Conservation (phyloP, 2,113 vertebrate species). For the Bos javanicus region DNA sequence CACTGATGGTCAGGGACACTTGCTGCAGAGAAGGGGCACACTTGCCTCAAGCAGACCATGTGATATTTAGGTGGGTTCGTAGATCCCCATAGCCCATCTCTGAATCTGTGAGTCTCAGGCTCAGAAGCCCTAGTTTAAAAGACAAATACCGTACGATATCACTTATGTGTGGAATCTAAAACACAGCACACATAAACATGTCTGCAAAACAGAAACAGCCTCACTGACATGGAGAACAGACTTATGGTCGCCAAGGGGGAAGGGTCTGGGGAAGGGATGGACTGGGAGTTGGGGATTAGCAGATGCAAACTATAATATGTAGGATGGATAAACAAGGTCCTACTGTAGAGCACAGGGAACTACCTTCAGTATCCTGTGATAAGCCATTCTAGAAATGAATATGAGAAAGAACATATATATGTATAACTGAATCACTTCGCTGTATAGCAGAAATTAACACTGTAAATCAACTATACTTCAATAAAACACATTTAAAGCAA, state of each 20-base stretch:
- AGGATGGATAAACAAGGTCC: not conserved
- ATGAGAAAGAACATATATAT: not conserved
- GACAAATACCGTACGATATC: not conserved
- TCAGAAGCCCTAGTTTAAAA: not conserved
- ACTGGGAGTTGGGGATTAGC: not conserved
- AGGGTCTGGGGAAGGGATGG: not conserved
- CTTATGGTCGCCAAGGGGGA: not conserved
- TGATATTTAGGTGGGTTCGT: not conserved
- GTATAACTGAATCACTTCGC: not conserved
- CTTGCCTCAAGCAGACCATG: not conserved
- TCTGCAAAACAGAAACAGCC: not conserved
- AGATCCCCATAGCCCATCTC: not conserved
- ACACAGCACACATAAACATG: not conserved
- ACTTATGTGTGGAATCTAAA: not conserved
- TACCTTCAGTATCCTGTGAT: not conserved
- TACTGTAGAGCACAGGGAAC: not conserved
- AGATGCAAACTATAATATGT: not conserved
- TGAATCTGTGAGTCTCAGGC: not conserved
- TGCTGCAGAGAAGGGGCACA: not conserved
- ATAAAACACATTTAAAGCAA: not conserved
- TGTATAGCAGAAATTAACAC: not conserved
- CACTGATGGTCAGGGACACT: not conserved
- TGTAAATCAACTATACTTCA: not conserved
- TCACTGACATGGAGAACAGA: not conserved
- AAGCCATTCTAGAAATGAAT: not conserved